Evolutionary conservation across 2,888 invertebrate genomes (phyloP).

Genomic region (Acleris sparsana): DNA sequence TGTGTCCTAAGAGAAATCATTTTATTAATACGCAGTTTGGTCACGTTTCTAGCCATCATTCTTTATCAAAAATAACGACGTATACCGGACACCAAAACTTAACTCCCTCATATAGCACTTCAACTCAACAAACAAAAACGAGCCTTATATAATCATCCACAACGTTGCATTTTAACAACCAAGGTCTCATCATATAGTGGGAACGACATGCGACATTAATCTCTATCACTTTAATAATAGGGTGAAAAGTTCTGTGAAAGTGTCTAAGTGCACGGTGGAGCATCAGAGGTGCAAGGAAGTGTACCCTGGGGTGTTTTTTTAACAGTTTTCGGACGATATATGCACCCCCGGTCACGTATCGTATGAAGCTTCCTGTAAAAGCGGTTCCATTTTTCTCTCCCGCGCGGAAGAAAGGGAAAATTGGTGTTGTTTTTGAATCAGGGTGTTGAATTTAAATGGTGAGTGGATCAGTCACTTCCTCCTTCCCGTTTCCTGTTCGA

Average conservation of each 20-base stretch:
- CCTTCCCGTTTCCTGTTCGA: no score
- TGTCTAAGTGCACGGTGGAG: constrained; percentile 26
- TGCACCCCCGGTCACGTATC: constrained; percentile 81
- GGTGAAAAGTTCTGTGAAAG: not conserved
- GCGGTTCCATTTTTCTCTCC: constrained; percentile 76
- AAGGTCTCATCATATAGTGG: not conserved
- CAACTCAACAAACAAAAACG: constrained; percentile 3
- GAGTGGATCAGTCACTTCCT: not conserved
- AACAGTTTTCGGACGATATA: constrained; percentile 74
- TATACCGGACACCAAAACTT: constrained; percentile 27
- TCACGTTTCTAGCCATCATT: constrained; percentile 23
- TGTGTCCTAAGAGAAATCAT: no score
- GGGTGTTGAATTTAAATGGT: not conserved
- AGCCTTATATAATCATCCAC: not conserved
- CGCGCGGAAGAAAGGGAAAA: constrained; percentile 42
- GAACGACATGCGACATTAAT: constrained; percentile 8
- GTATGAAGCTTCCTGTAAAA: constrained; percentile 80
- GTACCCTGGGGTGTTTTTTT: constrained; percentile 74
- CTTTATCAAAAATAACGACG: constrained; percentile 30
- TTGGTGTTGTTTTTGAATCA: constrained; percentile 16
- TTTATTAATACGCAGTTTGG: constrained; percentile 10
- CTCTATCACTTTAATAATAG: constrained; percentile 11
- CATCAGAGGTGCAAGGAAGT: constrained; percentile 35
- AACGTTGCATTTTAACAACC: not conserved
- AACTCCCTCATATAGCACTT: constrained; percentile 19